These are phyloP conservation scores for Aromia moschata DNA, from an alignment of 2,888 invertebrate genomes.

Conservation along the genomic window DNA sequence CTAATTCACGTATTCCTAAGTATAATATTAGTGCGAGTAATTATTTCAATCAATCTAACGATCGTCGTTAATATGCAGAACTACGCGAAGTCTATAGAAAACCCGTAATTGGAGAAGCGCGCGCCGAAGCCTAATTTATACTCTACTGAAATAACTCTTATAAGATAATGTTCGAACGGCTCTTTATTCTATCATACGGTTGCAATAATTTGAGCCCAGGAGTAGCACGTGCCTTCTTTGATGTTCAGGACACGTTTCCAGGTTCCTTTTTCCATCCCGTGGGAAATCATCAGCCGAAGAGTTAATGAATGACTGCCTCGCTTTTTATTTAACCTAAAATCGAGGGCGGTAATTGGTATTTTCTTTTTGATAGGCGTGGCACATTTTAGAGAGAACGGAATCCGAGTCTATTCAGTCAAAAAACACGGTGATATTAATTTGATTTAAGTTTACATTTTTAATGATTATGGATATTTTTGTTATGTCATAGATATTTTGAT, in stretches of 20 bases:
- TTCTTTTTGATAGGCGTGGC: slow-evolving; percentile 23
- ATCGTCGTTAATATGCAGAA: neutral
- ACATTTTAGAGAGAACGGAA: slow-evolving; percentile 28
- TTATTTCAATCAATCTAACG: too few relatives aligned
- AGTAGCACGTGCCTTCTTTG: slow-evolving; percentile 1
- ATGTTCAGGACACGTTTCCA: slow-evolving; percentile 12
- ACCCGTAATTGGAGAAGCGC: neutral
- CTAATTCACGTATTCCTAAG: too few relatives aligned
- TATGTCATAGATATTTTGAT: too few relatives aligned
- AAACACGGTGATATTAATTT: too few relatives aligned
- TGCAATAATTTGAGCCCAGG: slow-evolving; percentile 2
- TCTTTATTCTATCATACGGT: neutral
- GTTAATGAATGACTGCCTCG: slow-evolving; percentile 19
- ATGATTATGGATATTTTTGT: too few relatives aligned
- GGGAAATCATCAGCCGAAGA: slow-evolving; percentile 26
- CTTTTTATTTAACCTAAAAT: slow-evolving; percentile 14
- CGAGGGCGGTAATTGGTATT: slow-evolving; percentile 29
- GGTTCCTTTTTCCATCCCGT: slow-evolving; percentile 12
- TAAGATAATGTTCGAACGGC: neutral
- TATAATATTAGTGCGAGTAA: too few relatives aligned
- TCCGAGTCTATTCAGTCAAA: too few relatives aligned
- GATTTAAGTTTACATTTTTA: too few relatives aligned
- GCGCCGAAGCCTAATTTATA: neutral
- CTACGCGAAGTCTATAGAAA: neutral
- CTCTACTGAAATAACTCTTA: neutral